Conservation (phyloP, 2,797 vertebrate species). For the Squalus acanthias region DNA sequence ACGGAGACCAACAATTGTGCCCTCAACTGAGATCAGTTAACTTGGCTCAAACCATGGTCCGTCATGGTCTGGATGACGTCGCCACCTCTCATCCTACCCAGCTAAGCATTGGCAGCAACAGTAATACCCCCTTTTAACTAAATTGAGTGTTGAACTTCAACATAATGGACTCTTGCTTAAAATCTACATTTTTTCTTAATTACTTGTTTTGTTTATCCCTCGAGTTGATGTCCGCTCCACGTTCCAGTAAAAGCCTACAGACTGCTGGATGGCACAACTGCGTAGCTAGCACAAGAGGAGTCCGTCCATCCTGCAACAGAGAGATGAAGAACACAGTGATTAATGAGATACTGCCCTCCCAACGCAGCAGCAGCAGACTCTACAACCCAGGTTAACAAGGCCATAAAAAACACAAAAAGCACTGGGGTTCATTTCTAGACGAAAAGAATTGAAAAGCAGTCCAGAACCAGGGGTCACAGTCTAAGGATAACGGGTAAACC, state of each 20-base stretch:
- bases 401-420: background rate
- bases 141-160: background rate
- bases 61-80: background rate
- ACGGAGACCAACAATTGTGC: background rate
- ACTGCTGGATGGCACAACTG: slow-evolving; percentile 88
- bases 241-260: slow-evolving; percentile 84
- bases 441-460: background rate
- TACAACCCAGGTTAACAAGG: background rate
- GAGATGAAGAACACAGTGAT: background rate
- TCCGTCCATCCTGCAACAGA: slow-evolving; percentile 76
- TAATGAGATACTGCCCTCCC: background rate
- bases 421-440: background rate
- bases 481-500: too few species aligned
- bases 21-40: background rate
- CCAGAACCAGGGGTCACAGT: too few species aligned
- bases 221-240: slow-evolving; percentile 76
- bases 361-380: background rate
- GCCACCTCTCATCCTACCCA: background rate
- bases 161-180: background rate
- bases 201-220: slow-evolving; percentile 93
- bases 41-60: background rate
- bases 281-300: slow-evolving; percentile 85
- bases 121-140: background rate
- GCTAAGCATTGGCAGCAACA: background rate
- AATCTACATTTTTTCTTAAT: slow-evolving; percentile 7